Conservation (phyloP, 1,140 invertebrate species). For the Atopsyche davidsoni region DNA sequence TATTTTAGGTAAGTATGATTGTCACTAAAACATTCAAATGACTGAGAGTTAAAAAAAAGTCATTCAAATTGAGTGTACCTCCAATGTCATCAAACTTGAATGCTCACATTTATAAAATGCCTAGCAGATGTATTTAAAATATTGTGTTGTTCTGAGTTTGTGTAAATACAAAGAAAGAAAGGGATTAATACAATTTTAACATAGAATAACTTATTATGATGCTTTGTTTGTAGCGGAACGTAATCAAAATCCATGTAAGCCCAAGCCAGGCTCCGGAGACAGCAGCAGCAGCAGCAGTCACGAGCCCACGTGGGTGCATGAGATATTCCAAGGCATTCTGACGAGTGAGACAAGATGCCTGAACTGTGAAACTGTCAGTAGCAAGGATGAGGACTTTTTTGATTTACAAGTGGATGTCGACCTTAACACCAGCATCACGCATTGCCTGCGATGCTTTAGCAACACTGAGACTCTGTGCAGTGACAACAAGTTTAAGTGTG, state of each 20-base stretch:
- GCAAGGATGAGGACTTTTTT: constrained; percentile 99
- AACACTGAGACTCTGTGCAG: constrained; percentile 98
- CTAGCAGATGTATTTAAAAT: no score
- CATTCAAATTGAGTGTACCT: no score
- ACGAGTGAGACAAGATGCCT: constrained; percentile 98
- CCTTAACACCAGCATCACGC: constrained; percentile 98
- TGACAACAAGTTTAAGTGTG: constrained; percentile 99
- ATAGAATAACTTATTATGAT: constrained; percentile 13
- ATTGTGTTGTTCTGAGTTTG: no score
- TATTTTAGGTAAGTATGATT: constrained; percentile 65
- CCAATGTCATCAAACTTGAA: no score
- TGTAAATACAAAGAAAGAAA: no score
- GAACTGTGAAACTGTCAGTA: constrained; percentile 99
- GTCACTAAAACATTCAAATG: no score
- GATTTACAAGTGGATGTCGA: constrained; percentile 99
- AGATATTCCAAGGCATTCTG: constrained; percentile 98
- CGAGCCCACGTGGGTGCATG: constrained; percentile 98
- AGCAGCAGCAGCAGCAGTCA: constrained; percentile 56
- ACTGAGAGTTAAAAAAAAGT: no score
- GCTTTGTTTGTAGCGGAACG: constrained; percentile 62
- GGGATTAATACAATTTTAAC: no score
- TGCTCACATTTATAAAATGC: no score
- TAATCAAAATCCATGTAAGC: constrained; percentile 60
- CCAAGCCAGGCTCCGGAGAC: constrained; percentile 37
- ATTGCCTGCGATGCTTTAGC: constrained; percentile 95